phyloP scores from a whole-genome alignment of 2,888 invertebrate genomes.

The Caenorhabditis sp. region DNA sequence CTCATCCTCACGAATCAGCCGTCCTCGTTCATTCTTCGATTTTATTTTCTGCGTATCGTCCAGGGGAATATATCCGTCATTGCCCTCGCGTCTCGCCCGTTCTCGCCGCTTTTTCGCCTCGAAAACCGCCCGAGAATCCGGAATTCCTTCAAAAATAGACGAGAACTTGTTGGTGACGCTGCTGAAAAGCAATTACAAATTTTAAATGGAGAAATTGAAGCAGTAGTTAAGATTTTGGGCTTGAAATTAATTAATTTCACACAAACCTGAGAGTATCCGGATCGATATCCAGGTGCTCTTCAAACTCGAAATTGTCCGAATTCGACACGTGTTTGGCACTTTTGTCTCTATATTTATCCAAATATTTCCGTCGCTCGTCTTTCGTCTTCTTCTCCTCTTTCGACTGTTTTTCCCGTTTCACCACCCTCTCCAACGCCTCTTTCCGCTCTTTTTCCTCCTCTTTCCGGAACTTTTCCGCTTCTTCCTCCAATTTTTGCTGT shows the following conservation, averaged over 20 bases:
- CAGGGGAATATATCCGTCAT: conserved; percentile 83
- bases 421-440: conserved; percentile 37
- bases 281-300: conserved; percentile 56
- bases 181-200: too few species aligned
- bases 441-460: conserved; percentile 46
- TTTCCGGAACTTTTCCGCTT: conserved; percentile 51
- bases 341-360: conserved; percentile 60
- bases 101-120: conserved; percentile 95
- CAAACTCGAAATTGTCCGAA: conserved; percentile 34
- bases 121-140: conserved; percentile 97
- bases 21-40: conserved; percentile 44
- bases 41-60: conserved; percentile 77
- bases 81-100: conserved; percentile 89
- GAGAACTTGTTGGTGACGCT: conserved; percentile 42
- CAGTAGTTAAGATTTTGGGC: too few species aligned
- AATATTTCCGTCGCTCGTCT: conserved; percentile 54
- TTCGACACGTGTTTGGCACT: conserved; percentile 47
- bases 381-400: conserved; percentile 47
- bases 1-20: conserved; percentile 78
- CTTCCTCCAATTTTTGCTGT: conserved; percentile 61
- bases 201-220: too few species aligned
- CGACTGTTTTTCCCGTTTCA: conserved; percentile 50
- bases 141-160: conserved; percentile 83
- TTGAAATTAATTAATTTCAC: too few species aligned
- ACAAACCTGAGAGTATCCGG: too few species aligned